A percentile compares a stretch with the other conserved stretches of the same genome.
Conservation (phyloP, 2,888 invertebrate species). For the Acheta domesticus region DNA sequence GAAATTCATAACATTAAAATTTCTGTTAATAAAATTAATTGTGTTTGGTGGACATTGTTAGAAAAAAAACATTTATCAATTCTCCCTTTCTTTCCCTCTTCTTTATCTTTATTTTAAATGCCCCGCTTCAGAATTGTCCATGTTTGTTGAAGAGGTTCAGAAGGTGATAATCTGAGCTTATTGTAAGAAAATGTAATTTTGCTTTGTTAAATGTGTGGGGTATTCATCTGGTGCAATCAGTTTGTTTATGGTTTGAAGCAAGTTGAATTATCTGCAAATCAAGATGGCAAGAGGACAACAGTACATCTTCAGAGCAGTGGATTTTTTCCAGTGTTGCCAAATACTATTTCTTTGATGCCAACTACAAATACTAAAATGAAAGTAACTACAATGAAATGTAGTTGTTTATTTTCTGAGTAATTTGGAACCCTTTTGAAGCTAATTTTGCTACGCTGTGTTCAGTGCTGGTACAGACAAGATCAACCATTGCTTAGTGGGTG, state of each 20-base stretch:
- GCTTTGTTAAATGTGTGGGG: too few relatives aligned
- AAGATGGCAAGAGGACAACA: background rate
- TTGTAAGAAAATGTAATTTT: too few relatives aligned
- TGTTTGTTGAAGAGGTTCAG: too few relatives aligned
- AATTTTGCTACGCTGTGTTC: slow-evolving; percentile 30
- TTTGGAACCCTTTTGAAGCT: slow-evolving; percentile 28
- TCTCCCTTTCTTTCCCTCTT: background rate
- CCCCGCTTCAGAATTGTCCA: background rate
- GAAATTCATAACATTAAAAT: background rate
- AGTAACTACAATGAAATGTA: slow-evolving; percentile 23
- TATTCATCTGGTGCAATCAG: background rate
- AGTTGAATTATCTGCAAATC: slow-evolving; percentile 11
- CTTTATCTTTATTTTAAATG: slow-evolving; percentile 18
- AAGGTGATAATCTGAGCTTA: too few relatives aligned
- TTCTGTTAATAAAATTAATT: background rate
- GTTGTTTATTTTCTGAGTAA: slow-evolving; percentile 29
- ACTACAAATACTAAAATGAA: slow-evolving; percentile 20
- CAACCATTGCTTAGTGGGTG: slow-evolving; percentile 22
- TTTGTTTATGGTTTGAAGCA: background rate
- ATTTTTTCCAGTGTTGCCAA: slow-evolving; percentile 24
- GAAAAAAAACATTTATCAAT: background rate
- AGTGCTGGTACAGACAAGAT: background rate
- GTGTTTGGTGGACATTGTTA: background rate
- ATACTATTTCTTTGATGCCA: slow-evolving; percentile 24
- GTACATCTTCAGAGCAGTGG: slow-evolving; percentile 18